Conservation (phyloP, 37 sponge, comb jelly and placozoan genomes). For the Aplysina aerophoba region DNA sequence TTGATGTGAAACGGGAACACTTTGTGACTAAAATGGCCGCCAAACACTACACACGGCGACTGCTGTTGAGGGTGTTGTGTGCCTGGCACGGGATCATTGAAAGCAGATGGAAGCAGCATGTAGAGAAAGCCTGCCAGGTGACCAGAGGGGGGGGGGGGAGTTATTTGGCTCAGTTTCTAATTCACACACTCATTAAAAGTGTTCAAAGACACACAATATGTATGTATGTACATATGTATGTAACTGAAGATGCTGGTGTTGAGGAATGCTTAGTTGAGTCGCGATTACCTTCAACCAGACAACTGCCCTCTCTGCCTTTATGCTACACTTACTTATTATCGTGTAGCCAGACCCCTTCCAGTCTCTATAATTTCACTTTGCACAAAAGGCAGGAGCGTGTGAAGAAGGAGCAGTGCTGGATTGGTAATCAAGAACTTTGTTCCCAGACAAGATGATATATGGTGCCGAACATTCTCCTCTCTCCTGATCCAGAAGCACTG, state of each 20-base stretch:
- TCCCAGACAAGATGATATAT: too few species aligned
- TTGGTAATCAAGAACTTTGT: too few species aligned
- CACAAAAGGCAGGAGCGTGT: too few species aligned
- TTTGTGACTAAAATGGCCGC: slow-evolving; percentile 57
- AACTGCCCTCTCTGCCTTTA: too few species aligned
- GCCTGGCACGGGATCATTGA: slow-evolving; percentile 85
- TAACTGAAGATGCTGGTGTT: neutral
- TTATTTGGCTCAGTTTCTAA: neutral
- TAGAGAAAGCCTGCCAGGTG: slow-evolving; percentile 96
- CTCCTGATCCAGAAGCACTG: too few species aligned
- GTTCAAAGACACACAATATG: neutral
- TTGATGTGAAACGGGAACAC: slow-evolving; percentile 18
- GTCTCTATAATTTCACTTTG: too few species aligned
- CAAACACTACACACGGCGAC: slow-evolving; percentile 46
- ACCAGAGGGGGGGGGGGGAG: neutral
- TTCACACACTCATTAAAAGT: neutral
- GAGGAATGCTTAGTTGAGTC: too few species aligned
- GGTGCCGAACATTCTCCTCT: too few species aligned
- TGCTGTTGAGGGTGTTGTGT: slow-evolving; percentile 59
- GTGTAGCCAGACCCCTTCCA: too few species aligned
- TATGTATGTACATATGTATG: slow-evolving; percentile 33
- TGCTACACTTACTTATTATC: too few species aligned
- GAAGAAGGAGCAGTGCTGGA: too few species aligned
- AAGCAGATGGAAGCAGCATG: slow-evolving; percentile 83
- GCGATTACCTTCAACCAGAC: too few species aligned